Conservation (phyloP, 2,113 vertebrate species). For the Xenopus borealis region DNA sequence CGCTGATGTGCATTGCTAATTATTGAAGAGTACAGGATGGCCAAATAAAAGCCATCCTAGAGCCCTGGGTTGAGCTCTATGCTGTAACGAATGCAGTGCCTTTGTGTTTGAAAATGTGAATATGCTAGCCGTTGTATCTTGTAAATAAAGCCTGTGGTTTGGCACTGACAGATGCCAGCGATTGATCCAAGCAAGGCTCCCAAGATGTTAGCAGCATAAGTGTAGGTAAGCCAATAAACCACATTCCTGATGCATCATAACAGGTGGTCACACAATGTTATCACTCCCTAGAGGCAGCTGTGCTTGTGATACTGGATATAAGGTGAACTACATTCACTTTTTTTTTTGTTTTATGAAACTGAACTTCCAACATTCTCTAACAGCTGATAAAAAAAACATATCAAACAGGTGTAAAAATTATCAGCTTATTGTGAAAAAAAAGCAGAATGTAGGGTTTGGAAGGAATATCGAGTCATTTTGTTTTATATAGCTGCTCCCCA, state of each 20-base stretch:
- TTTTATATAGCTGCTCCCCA: too few species aligned
- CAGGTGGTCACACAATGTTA: too few species aligned
- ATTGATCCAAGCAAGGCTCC: slow-evolving; percentile 52
- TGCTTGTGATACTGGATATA: too few species aligned
- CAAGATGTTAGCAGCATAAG: slow-evolving; percentile 51
- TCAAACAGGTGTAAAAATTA: too few species aligned
- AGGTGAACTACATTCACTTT: too few species aligned
- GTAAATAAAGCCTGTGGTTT: slow-evolving; percentile 49
- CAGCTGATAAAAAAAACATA: too few species aligned
- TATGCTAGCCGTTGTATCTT: slow-evolving; percentile 15
- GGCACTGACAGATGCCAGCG: slow-evolving; percentile 55
- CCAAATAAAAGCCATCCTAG: not conserved
- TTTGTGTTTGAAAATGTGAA: slow-evolving; percentile 15
- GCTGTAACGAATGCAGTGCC: not conserved
- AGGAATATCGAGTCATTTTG: too few species aligned
- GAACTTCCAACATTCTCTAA: too few species aligned
- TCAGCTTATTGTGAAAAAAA: too few species aligned
- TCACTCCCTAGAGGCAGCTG: too few species aligned
- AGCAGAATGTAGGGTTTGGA: too few species aligned
- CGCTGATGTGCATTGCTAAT: slow-evolving; percentile 10
- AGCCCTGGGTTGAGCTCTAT: slow-evolving; percentile 1
- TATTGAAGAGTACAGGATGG: slow-evolving; percentile 4
- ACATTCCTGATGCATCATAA: not conserved
- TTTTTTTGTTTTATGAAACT: too few species aligned
- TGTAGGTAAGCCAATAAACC: slow-evolving; percentile 19